phyloP scores from a whole-genome alignment of 2,888 invertebrate genomes.

The Acleris holmiana region DNA sequence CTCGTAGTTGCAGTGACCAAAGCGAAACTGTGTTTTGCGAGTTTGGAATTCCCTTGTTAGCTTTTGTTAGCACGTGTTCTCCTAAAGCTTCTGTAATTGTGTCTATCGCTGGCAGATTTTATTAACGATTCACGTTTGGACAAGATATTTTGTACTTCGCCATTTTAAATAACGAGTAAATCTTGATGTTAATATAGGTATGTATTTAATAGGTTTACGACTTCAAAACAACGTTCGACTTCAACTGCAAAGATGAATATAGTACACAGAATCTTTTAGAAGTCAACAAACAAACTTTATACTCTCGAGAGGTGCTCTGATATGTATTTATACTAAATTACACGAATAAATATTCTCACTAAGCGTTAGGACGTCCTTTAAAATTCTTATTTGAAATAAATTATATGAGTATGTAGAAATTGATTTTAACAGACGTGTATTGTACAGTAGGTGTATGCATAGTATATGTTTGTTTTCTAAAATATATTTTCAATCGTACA shows the following conservation, averaged over 20 bases:
- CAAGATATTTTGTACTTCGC: no score
- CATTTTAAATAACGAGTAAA: no score
- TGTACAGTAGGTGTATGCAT: no score
- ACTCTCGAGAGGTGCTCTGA: not conserved
- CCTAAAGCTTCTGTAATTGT: not conserved
- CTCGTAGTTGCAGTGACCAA: not conserved
- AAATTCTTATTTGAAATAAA: constrained; percentile 14
- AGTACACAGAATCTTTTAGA: no score
- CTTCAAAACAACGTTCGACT: no score
- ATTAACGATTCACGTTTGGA: no score
- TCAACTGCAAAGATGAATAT: no score
- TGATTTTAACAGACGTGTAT: not conserved
- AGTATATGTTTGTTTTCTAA: no score
- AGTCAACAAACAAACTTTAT: no score
- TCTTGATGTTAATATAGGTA: no score
- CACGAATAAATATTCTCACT: constrained; percentile 1
- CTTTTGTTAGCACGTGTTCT: not conserved
- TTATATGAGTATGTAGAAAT: not conserved
- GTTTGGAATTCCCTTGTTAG: not conserved
- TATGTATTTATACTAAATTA: not conserved
- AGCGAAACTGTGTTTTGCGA: not conserved
- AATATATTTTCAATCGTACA: no score
- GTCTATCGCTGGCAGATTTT: not conserved
- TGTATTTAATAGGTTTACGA: no score
- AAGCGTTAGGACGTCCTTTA: not conserved